Conservation (phyloP, 2,888 invertebrate genomes). For the Priocnemis perturbator region DNA sequence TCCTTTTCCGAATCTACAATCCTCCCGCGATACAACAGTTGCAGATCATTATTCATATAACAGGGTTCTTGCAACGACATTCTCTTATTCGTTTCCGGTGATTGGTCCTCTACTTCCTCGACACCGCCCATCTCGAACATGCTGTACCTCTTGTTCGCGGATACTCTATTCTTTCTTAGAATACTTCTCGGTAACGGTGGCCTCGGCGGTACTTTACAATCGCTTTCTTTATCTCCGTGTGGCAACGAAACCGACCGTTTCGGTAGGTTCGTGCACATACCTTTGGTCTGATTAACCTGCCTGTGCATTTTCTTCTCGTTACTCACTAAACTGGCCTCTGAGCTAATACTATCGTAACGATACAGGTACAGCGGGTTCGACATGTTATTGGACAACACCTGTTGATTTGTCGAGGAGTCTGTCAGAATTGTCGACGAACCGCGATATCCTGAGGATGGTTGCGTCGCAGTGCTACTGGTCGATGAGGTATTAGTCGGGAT, state of each 20-base stretch:
- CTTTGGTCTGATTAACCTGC: slow-evolving; percentile 47
- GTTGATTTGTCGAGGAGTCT: slow-evolving; percentile 85
- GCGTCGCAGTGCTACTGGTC: slow-evolving; percentile 84
- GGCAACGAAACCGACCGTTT: slow-evolving; percentile 82
- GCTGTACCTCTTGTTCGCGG: slow-evolving; percentile 80
- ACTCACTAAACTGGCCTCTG: slow-evolving; percentile 82
- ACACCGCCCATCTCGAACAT: slow-evolving; percentile 86
- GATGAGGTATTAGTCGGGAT: slow-evolving; percentile 79
- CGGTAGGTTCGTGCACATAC: slow-evolving; percentile 77
- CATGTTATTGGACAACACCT: slow-evolving; percentile 75
- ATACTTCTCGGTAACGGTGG: slow-evolving; percentile 86
- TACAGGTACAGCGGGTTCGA: slow-evolving; percentile 85
- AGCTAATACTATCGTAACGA: slow-evolving; percentile 87
- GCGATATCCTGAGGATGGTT: slow-evolving; percentile 90
- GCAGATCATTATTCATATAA: slow-evolving; percentile 76
- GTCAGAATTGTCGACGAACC: slow-evolving; percentile 90
- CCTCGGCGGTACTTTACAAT: slow-evolving; percentile 79
- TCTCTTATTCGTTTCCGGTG: slow-evolving; percentile 79
- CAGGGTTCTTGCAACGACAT: slow-evolving; percentile 87
- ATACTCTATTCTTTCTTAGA: slow-evolving; percentile 77
- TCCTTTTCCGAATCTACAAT: slow-evolving; percentile 72
- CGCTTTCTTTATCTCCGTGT: slow-evolving; percentile 75
- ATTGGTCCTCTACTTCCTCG: slow-evolving; percentile 76
- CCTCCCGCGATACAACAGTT: slow-evolving; percentile 60
- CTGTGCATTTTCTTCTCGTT: slow-evolving; percentile 65